Evolutionary conservation across 2,113 vertebrate species (phyloP).

Genomic region (Euleptes europaea): DNA sequence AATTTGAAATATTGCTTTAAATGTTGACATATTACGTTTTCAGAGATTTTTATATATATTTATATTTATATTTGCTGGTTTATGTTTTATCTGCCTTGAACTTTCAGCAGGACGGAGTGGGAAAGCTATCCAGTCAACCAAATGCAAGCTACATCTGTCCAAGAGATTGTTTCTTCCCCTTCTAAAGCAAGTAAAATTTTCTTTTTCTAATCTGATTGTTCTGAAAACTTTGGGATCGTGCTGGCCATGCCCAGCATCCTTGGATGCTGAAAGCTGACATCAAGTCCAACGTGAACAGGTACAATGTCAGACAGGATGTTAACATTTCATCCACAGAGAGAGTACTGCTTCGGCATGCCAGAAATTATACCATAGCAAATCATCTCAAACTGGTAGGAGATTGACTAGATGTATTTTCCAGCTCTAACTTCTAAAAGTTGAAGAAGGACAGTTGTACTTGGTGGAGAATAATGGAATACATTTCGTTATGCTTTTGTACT

Average conservation of each 20-base stretch:
- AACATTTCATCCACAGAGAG: not conserved
- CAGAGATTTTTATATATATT: not conserved
- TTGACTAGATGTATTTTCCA: not conserved
- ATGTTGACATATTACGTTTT: not conserved
- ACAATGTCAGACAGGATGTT: not conserved
- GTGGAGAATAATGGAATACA: not conserved
- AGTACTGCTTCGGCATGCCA: slow-evolving; percentile 6
- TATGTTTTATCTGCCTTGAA: not conserved
- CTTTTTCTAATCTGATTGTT: not conserved
- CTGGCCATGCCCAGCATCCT: not conserved
- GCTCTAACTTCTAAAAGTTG: not conserved
- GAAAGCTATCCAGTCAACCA: not conserved
- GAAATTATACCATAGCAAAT: not conserved
- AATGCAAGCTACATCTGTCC: not conserved
- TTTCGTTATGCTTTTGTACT: not conserved
- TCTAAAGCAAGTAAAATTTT: not conserved
- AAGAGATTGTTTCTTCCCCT: not conserved
- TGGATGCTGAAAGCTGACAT: slow-evolving; percentile 22
- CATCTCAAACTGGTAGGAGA: not conserved
- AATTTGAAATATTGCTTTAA: not conserved
- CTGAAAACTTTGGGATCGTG: slow-evolving; percentile 1
- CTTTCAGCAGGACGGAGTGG: not conserved
- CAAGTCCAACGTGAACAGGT: slow-evolving; percentile 4
- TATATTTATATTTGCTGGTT: not conserved
- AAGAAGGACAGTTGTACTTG: not conserved